Conservation (phyloP, 2,888 invertebrate genomes). For the Pristionchus exspectatus region DNA sequence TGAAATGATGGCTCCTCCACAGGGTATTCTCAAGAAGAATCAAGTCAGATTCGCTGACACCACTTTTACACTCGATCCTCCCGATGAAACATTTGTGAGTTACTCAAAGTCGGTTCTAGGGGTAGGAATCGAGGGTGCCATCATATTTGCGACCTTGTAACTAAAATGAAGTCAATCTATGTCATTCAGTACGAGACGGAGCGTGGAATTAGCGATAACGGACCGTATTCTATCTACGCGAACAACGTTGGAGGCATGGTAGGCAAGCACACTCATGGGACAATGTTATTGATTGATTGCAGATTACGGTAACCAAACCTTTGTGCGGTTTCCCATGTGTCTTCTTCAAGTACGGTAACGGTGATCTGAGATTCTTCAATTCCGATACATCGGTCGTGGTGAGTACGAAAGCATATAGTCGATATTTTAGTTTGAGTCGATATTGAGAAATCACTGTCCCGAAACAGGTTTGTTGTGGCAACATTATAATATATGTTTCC, state of each 20-base stretch:
- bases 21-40: conserved; percentile 14
- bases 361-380: neutral
- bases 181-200: neutral
- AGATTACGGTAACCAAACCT: neutral
- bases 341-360: neutral
- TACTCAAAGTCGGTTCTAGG: neutral
- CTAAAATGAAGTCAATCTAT: neutral
- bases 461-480: neutral
- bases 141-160: neutral
- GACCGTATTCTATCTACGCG: neutral
- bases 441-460: neutral
- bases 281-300: conserved; percentile 3
- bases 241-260: neutral
- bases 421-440: neutral
- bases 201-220: neutral
- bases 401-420: neutral
- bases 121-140: neutral
- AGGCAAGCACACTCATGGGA: too few species aligned
- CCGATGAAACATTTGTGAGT: neutral
- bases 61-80: neutral
- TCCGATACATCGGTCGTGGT: neutral
- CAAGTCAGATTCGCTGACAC: neutral
- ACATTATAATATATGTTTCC: neutral
- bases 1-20: neutral
- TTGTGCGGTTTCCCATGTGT: too few species aligned